Conservation (phyloP, 2,113 vertebrate genomes). For the Melierax canorus region DNA sequence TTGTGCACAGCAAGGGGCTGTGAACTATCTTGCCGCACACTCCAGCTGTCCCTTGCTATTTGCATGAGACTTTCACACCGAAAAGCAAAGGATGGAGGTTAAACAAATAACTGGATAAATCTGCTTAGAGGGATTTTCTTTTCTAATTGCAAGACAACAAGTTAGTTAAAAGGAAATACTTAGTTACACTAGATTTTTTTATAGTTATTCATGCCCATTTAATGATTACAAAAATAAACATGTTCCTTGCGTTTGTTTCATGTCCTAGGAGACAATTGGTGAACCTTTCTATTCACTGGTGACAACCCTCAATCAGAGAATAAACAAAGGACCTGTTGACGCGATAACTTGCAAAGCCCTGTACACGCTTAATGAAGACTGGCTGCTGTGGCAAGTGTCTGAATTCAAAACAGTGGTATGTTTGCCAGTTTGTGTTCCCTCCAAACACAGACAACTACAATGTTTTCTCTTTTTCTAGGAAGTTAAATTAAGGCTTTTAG, state of each 20-base stretch:
- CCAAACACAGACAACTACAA: not conserved
- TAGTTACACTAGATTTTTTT: not conserved
- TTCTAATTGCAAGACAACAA: not conserved
- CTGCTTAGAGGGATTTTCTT: not conserved
- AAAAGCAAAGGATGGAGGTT: conserved; percentile 22
- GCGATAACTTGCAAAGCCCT: conserved; percentile 90
- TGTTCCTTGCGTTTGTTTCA: not conserved
- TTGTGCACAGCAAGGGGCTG: conserved; percentile 29
- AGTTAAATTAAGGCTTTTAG: not conserved
- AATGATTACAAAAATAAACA: not conserved
- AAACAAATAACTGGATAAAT: conserved; percentile 11
- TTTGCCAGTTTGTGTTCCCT: not conserved
- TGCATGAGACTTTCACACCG: not conserved
- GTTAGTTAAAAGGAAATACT: not conserved
- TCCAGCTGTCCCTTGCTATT: conserved; percentile 36
- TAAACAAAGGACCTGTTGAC: conserved; percentile 90
- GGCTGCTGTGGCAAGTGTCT: conserved; percentile 92
- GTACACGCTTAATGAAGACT: conserved; percentile 94
- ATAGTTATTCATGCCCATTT: not conserved
- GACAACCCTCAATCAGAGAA: conserved; percentile 89
- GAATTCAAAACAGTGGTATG: conserved; percentile 88
- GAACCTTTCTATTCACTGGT: conserved; percentile 90
- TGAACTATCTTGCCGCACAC: not conserved
- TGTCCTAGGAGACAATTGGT: conserved; percentile 87
- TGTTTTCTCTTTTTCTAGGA: not conserved